Percentiles rank a stretch among this genome's conserved stretches.
phyloP scores from a whole-genome alignment of 2,888 invertebrate genomes.

The Caprella mutica region DNA sequence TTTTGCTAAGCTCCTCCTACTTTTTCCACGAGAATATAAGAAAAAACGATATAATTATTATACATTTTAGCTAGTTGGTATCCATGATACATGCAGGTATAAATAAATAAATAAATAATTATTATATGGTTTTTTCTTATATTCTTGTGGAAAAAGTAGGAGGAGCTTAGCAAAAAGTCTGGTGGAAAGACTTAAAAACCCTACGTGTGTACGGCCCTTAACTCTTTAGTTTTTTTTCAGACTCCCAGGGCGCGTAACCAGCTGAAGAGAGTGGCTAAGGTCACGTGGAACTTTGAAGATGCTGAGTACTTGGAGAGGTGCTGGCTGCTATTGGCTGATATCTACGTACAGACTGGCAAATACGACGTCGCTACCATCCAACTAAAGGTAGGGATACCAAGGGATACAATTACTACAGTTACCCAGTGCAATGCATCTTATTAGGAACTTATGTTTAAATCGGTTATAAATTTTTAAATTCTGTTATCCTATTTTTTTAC shows the following conservation, averaged over 20 bases:
- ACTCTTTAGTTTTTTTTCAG: slow-evolving; percentile 39
- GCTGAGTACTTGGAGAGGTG: slow-evolving; percentile 90
- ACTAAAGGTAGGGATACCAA: slow-evolving; percentile 42
- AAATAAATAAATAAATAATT: too few species aligned
- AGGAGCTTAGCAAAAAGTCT: neutral
- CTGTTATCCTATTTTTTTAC: too few species aligned
- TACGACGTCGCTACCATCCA: slow-evolving; percentile 75
- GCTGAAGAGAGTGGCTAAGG: slow-evolving; percentile 73
- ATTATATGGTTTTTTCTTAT: too few species aligned
- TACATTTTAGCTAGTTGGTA: too few species aligned
- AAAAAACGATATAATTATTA: too few species aligned
- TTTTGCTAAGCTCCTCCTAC: too few species aligned
- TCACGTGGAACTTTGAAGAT: slow-evolving; percentile 85
- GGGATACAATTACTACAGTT: neutral
- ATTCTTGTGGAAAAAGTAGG: neutral
- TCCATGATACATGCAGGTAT: too few species aligned
- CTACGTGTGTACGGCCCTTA: neutral
- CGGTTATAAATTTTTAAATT: too few species aligned
- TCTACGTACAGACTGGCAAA: slow-evolving; percentile 70
- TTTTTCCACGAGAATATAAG: too few species aligned
- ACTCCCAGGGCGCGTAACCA: slow-evolving; percentile 82
- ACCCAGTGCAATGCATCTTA: neutral
- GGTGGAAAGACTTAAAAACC: neutral
- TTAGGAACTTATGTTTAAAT: neutral
- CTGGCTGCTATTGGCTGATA: slow-evolving; percentile 88